Base-by-base conservation (phyloP, 2,888 invertebrate species). In the Germaria angustata region DNA sequence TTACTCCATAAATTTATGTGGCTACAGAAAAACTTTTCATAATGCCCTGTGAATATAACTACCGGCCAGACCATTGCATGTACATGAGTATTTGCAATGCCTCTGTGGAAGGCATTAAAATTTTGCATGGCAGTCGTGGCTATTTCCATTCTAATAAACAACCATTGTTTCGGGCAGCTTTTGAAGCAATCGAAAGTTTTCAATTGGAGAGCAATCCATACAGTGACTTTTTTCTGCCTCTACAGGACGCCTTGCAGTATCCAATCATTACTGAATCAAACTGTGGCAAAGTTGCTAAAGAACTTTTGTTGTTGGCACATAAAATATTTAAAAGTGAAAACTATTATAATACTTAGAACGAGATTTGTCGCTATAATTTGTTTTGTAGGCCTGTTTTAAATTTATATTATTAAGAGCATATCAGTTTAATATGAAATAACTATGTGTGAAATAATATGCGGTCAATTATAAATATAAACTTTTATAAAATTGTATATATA, bases 61-160 rank as follows among this genome's bases (percentile, higher is more conserved):
- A 96, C 91, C 94, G 98, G 61, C 95, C 98, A 1, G 98, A 99
- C 92, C 98, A 98, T 91, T 99, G 99, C 91, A 97, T 97, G 96
- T 99, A 98, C 89, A 96, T 95, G 91, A 96, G 95, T 89, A 95
- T 96, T 4, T 98, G 98, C 90, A 93, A 94, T 59, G 87, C 87
- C 15, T 90, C 92, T 5, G 72, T 68, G 8, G 81, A 87, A 36
- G 98, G 98, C 1, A 94, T 96, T n/a, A 93, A 94, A 84, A 93
- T 98, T 7, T 89, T 98, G 57, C 99, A 99, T 89, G 98, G 98
- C 41, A 97, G 96, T 86, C 93, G 98, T 66, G 94, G 95, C 3
- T 95, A 95, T 66, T 98, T 98, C 91, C 96, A 97, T 90, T 94
- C 94, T 0, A 93, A 95, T 84, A 97, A 96, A 89, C 97, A 98